These are phyloP conservation scores for Eumeta japonica DNA, from an alignment of 1,140 invertebrate species.

Conservation along the genomic window DNA sequence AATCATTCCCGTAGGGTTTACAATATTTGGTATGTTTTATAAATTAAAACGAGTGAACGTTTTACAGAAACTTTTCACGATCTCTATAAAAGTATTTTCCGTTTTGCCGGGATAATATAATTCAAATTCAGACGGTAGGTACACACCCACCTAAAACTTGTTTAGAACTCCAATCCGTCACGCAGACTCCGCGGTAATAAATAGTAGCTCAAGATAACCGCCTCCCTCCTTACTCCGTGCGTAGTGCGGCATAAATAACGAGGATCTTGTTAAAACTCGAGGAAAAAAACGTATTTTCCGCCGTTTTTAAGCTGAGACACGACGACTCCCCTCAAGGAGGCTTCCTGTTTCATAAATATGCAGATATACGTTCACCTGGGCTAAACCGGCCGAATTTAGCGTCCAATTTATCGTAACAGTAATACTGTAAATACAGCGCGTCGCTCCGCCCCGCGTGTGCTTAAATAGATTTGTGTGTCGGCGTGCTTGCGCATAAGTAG, in stretches of 20 bases:
- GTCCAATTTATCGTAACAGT: constrained; percentile 50
- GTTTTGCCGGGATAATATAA: no score
- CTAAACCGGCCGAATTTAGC: constrained; percentile 45
- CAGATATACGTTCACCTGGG: constrained; percentile 53
- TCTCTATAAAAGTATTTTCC: no score
- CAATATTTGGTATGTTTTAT: no score
- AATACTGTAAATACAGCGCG: constrained; percentile 46
- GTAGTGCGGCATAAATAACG: constrained; percentile 47
- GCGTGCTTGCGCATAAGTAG: constrained; percentile 44
- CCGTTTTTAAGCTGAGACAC: constrained; percentile 42
- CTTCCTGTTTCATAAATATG: constrained; percentile 54
- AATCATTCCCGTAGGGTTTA: no score
- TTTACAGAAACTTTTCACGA: no score
- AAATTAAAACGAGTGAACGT: no score
- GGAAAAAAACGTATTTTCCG: constrained; percentile 45
- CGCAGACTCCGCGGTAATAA: constrained; percentile 9
- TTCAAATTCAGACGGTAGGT: constrained; percentile 36
- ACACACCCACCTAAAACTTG: constrained; percentile 28
- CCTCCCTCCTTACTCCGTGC: constrained; percentile 21
- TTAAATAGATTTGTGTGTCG: constrained; percentile 38
- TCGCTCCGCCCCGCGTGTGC: constrained; percentile 19
- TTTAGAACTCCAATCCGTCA: constrained; percentile 37
- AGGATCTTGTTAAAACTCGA: constrained; percentile 52
- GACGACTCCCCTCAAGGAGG: constrained; percentile 36
- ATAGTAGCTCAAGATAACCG: constrained; percentile 3